Conservation (phyloP, 2,797 vertebrate genomes). For the Pseudochromis fuscus region DNA sequence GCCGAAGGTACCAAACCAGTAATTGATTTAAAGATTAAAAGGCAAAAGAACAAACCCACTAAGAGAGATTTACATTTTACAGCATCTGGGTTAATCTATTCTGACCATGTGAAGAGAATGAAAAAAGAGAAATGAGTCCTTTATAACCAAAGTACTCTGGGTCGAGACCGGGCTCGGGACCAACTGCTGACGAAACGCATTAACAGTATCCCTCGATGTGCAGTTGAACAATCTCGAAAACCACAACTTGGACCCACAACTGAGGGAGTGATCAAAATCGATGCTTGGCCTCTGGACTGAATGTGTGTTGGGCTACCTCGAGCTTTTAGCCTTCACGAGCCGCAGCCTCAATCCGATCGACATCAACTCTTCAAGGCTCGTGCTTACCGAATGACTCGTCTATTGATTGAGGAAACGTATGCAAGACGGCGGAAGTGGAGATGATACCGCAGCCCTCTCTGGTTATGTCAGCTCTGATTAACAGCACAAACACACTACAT, state of each 20-base stretch:
- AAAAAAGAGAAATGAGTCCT: slow-evolving; percentile 23
- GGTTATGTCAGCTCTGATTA: slow-evolving; percentile 26
- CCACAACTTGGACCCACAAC: slow-evolving; percentile 44
- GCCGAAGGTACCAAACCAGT: neutral
- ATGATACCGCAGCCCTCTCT: slow-evolving; percentile 8
- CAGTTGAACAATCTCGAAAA: slow-evolving; percentile 34
- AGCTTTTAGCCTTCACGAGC: slow-evolving; percentile 10
- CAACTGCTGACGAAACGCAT: slow-evolving; percentile 39
- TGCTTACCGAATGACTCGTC: slow-evolving; percentile 8
- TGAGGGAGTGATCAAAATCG: slow-evolving; percentile 25
- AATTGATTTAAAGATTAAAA: too few relatives aligned
- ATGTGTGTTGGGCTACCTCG: slow-evolving; percentile 10
- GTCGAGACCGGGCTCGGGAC: slow-evolving; percentile 11
- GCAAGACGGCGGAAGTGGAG: slow-evolving; percentile 1
- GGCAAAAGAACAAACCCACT: neutral
- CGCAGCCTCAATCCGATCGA: slow-evolving; percentile 7
- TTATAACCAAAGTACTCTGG: too few relatives aligned
- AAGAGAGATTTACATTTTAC: neutral
- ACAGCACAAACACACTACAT: neutral
- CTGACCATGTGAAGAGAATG: slow-evolving; percentile 28
- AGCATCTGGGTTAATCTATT: slow-evolving; percentile 26
- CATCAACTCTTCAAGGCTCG: slow-evolving; percentile 12
- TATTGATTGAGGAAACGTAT: slow-evolving; percentile 48
- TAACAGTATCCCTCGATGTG: slow-evolving; percentile 34
- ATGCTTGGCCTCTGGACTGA: slow-evolving; percentile 12